Conservation (phyloP, 2,797 vertebrate genomes). For the Diplodus puntazzo region DNA sequence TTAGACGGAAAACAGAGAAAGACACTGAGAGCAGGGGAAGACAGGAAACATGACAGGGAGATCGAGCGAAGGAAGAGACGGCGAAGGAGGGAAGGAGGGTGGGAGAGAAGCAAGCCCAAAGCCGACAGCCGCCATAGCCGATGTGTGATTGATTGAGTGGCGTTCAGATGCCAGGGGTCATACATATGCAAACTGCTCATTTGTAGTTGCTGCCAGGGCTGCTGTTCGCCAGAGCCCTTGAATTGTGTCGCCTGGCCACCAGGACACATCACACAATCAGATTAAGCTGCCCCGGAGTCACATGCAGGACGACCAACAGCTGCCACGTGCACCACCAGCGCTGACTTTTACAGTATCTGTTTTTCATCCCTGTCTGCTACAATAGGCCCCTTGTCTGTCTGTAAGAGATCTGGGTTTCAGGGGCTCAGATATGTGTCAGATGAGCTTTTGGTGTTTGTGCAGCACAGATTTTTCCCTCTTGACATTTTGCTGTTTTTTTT, state of each 20-base stretch:
- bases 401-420: conserved; percentile 69
- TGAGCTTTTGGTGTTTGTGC: conserved; percentile 65
- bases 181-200: conserved; percentile 84
- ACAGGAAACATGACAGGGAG: conserved; percentile 51
- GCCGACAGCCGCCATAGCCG: conserved; percentile 47
- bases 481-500: conserved; percentile 60
- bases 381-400: conserved; percentile 57
- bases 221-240: conserved; percentile 72
- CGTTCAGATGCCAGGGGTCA: conserved; percentile 75
- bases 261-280: conserved; percentile 79
- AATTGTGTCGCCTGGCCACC: conserved; percentile 68
- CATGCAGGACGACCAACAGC: conserved; percentile 74
- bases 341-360: conserved; percentile 65
- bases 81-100: conserved; percentile 15
- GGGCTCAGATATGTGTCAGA: conserved; percentile 66
- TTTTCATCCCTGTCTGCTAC: conserved; percentile 60
- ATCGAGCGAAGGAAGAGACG: conserved; percentile 18
- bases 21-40: conserved; percentile 31
- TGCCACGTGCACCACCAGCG: conserved; percentile 64
- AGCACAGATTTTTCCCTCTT: conserved; percentile 55
- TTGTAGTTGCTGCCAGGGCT: conserved; percentile 79
- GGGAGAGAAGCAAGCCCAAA: conserved; percentile 23
- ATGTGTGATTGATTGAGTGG: conserved; percentile 83
- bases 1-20: conserved; percentile 46
- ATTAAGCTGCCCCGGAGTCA: conserved; percentile 81